Evolutionary conservation across 2,113 vertebrate species (phyloP).

Genomic region (Chaenocephalus aceratus): DNA sequence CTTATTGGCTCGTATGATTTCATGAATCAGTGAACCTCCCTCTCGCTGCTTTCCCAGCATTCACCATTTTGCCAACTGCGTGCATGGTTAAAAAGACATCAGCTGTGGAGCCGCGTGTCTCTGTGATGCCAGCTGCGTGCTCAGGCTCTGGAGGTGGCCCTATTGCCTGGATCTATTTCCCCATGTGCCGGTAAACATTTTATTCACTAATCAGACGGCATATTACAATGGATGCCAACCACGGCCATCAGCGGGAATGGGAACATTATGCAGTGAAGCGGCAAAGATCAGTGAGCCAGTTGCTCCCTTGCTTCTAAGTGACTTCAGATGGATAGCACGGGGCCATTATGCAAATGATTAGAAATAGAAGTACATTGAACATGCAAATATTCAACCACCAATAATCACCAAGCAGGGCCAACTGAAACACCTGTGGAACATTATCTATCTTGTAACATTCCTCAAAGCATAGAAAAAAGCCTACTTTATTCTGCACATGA

Average conservation of each 20-base stretch:
- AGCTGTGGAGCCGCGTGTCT: constrained; percentile 62
- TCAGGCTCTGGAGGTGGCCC: constrained; percentile 48
- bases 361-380: constrained; percentile 76
- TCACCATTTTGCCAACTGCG: constrained; percentile 45
- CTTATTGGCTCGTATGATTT: constrained; percentile 53
- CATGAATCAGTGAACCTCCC: constrained; percentile 38
- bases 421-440: constrained; percentile 36
- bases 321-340: constrained; percentile 64
- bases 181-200: constrained; percentile 75
- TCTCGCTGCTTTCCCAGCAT: constrained; percentile 15
- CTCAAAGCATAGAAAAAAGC: constrained; percentile 5
- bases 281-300: constrained; percentile 56
- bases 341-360: constrained; percentile 73
- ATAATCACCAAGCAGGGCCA: constrained; percentile 41
- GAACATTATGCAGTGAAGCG: constrained; percentile 75
- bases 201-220: constrained; percentile 79
- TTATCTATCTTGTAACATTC: constrained; percentile 13
- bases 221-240: constrained; percentile 69
- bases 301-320: constrained; percentile 65
- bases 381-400: constrained; percentile 64
- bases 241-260: constrained; percentile 75
- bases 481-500: not conserved
- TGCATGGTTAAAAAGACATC: constrained; percentile 78
- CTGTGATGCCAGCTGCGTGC: constrained; percentile 40
- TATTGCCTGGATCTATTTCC: constrained; percentile 60